These are phyloP conservation scores for Tetraneura akinire DNA, from an alignment of 1,140 invertebrate species.

Conservation along the genomic window DNA sequence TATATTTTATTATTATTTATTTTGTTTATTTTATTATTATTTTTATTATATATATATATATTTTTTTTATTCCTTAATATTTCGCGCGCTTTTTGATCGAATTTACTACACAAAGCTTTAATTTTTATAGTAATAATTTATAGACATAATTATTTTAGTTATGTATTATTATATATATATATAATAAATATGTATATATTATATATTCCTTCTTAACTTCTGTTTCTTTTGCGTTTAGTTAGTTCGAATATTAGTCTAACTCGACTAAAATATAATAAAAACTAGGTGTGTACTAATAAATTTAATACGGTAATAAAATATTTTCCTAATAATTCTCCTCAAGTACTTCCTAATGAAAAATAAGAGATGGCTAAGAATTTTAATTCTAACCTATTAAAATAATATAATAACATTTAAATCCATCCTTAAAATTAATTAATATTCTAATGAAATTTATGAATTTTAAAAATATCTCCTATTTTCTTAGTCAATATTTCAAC, in stretches of 20 bases:
- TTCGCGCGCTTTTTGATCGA: constrained; percentile 30
- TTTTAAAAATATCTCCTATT: neutral
- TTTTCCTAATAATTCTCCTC: constrained; percentile 49
- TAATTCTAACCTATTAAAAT: constrained; percentile 8
- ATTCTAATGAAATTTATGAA: constrained; percentile 1
- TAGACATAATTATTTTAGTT: constrained; percentile 31
- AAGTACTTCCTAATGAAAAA: constrained; percentile 41
- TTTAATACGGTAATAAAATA: constrained; percentile 44
- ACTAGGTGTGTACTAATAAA: constrained; percentile 51
- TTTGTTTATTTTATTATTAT: constrained; percentile 33
- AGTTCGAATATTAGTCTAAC: constrained; percentile 45
- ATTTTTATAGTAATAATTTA: constrained; percentile 37
- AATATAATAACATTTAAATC: constrained; percentile 19
- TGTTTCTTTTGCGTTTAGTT: constrained; percentile 48
- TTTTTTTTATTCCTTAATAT: constrained; percentile 28
- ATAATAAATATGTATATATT: too few species aligned
- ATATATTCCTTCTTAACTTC: constrained; percentile 46
- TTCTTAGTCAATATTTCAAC: constrained; percentile 29
- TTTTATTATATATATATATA: constrained; percentile 2
- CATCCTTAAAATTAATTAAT: constrained; percentile 19
- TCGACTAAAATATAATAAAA: constrained; percentile 47
- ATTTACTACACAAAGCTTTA: constrained; percentile 43
- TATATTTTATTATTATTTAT: constrained; percentile 34
- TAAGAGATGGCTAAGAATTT: neutral
- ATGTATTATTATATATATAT: constrained; percentile 21